Percentiles rank a stretch among this genome's conserved stretches.
Conservation (phyloP, 1,140 invertebrate genomes). For the Eubasilissa regina region DNA sequence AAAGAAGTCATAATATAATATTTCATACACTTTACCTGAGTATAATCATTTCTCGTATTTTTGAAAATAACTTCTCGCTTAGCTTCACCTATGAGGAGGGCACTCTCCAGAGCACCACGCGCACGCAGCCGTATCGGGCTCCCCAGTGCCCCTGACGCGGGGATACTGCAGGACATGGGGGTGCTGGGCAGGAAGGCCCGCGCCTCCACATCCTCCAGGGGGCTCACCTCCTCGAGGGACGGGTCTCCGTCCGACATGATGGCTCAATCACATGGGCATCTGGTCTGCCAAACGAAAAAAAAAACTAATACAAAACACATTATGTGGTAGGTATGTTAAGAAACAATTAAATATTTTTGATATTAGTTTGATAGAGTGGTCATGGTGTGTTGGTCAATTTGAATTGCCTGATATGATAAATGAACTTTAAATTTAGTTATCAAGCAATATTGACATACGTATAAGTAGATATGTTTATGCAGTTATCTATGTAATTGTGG, state of each 20-base stretch:
- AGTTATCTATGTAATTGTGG: too few species aligned
- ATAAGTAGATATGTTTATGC: too few species aligned
- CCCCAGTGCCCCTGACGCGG: not conserved
- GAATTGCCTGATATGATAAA: too few species aligned
- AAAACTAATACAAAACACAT: too few species aligned
- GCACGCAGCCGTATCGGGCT: conserved; percentile 12
- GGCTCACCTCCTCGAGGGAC: conserved; percentile 70
- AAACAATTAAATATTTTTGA: too few species aligned
- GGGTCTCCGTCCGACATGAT: conserved; percentile 71
- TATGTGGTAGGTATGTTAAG: too few species aligned
- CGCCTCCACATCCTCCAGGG: conserved; percentile 64
- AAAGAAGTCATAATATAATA: too few species aligned
- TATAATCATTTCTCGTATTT: not conserved
- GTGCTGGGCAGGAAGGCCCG: conserved; percentile 36
- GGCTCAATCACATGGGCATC: conserved; percentile 19
- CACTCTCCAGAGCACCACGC: conserved; percentile 60
- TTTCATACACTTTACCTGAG: not conserved
- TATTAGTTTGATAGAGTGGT: too few species aligned
- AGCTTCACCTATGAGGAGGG: conserved; percentile 67
- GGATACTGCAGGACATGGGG: conserved; percentile 2
- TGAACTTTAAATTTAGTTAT: too few species aligned
- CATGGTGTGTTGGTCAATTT: too few species aligned
- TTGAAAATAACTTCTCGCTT: conserved; percentile 62
- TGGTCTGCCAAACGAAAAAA: not conserved
- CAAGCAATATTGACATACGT: too few species aligned